phyloP scores from a whole-genome alignment of 2,797 vertebrate genomes.

The Leuciscus waleckii region DNA sequence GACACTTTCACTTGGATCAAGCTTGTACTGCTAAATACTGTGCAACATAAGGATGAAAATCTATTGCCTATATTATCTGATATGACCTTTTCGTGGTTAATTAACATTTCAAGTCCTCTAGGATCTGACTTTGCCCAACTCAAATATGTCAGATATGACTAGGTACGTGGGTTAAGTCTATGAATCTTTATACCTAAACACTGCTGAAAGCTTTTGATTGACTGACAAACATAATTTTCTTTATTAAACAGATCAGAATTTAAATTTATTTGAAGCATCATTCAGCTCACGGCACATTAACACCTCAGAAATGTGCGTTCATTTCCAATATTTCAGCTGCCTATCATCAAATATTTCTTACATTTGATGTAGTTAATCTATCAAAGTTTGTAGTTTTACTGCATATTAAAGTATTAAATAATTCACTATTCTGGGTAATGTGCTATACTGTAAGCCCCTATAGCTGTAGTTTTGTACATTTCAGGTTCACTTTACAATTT shows the following conservation, averaged over 20 bases:
- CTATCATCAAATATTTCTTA: neutral
- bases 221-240: neutral
- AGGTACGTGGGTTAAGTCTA: neutral
- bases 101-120: neutral
- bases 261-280: neutral
- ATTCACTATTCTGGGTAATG: neutral
- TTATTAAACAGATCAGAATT: neutral
- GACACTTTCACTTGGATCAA: constrained; percentile 32
- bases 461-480: neutral
- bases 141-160: neutral
- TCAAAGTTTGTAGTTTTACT: neutral
- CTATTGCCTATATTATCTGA: constrained; percentile 6
- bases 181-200: neutral
- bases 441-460: neutral
- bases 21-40: constrained; percentile 18
- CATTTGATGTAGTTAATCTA: neutral
- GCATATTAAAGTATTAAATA: neutral
- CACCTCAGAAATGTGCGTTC: neutral
- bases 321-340: neutral
- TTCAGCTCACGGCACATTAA: neutral
- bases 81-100: neutral
- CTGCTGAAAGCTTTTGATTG: neutral
- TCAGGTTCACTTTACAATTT: neutral
- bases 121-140: neutral
- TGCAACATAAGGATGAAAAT: neutral